Conservation (phyloP, 1,140 invertebrate species). For the Proctacanthus coquilletti region DNA sequence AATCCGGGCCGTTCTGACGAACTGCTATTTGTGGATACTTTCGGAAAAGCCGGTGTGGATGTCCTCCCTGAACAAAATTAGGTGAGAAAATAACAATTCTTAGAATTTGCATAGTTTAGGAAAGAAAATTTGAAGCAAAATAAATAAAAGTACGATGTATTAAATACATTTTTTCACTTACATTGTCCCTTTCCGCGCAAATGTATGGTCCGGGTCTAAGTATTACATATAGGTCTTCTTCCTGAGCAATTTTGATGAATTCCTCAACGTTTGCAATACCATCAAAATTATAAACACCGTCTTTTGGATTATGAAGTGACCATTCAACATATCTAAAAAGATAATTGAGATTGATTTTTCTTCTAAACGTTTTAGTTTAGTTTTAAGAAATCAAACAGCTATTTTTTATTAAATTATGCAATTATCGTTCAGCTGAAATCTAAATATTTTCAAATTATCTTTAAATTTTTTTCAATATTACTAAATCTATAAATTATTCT, state of each 20-base stretch:
- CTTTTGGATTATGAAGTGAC: conserved; percentile 70
- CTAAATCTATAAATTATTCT: too few species aligned
- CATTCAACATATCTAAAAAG: conserved; percentile 88
- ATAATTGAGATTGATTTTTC: too few species aligned
- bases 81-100: not conserved
- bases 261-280: conserved; percentile 39
- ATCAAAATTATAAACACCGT: conserved; percentile 49
- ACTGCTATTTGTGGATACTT: conserved; percentile 49
- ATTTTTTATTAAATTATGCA: too few species aligned
- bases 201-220: conserved; percentile 70
- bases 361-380: too few species aligned
- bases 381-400: too few species aligned
- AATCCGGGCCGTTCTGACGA: conserved; percentile 41
- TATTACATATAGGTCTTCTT: conserved; percentile 55
- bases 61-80: conserved; percentile 44
- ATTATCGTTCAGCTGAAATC: too few species aligned
- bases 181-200: conserved; percentile 48
- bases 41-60: conserved; percentile 64
- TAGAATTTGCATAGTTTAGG: too few species aligned
- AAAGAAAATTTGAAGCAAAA: too few species aligned
- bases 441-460: too few species aligned
- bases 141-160: too few species aligned
- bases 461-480: too few species aligned
- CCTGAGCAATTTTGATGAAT: conserved; percentile 52
- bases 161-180: conserved; percentile 2